Base-by-base conservation (phyloP, 23 tunicate species). In the Aplidium turbinatum region DNA sequence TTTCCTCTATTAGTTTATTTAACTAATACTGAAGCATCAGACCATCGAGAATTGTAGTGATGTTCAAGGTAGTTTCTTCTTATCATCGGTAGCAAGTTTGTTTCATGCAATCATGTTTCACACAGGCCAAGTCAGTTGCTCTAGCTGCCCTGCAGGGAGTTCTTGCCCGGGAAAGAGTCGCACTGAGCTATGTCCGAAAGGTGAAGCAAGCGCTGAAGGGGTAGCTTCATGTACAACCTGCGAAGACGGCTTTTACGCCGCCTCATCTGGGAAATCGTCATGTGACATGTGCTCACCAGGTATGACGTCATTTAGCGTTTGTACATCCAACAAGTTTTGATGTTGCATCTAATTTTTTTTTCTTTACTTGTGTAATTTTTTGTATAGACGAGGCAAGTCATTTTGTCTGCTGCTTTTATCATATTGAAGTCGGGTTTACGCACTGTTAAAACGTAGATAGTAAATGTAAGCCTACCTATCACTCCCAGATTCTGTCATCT, bases 281-380 rank as follows among this genome's bases (percentile, higher is more conserved):
- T 91, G 97, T 47, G 16, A 32, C 2, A 39, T 86, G 1, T 91
- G 97, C 39, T 82, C 91, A 19, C 74, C 91, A 31, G 97, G 97
- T 84, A 54, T 22, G 47, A 30, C 18, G 2, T 38, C 20, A n/a
- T n/a, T n/a, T n/a, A n/a, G n/a, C n/a, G n/a, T n/a, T n/a, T n/a
- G n/a, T n/a, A n/a, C n/a, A n/a, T n/a, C n/a, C n/a, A n/a, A n/a
- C n/a, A n/a, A n/a, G n/a, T n/a, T 33, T 19, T 45, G 64, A 18
- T 25, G 19, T 42, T 9, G 16, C 62, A 21, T 69, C 16, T 29
- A 31, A 20, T 0, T 0, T 31, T 31, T 63, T 31, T 31, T 63
- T 0, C 16, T 22, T 29, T 18, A 63, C 9, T 16, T 33, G 45
- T 19, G 29, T 45, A 19, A n/a, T n/a, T 9, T 1, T 16, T 29